phyloP scores from a whole-genome alignment of 2,113 vertebrate species.

The Calyptomena viridis region DNA sequence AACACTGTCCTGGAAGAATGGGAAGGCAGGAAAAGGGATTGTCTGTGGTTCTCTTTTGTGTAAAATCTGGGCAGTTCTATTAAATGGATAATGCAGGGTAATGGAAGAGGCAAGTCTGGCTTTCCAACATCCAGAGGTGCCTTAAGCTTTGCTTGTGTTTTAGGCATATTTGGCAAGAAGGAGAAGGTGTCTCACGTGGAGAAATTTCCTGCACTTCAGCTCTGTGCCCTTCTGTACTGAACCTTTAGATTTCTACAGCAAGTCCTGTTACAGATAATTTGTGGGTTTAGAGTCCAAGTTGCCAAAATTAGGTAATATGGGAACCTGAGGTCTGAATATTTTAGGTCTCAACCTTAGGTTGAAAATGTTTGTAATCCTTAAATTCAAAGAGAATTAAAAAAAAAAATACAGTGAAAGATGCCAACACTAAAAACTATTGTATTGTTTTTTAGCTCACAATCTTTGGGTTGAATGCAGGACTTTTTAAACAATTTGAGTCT shows the following conservation, averaged over 20 bases:
- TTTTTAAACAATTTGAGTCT: background rate
- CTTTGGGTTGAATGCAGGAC: background rate
- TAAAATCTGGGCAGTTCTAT: background rate
- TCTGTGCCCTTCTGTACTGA: background rate
- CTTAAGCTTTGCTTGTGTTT: background rate
- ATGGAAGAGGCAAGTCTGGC: background rate
- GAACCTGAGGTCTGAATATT: background rate
- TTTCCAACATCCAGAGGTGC: background rate
- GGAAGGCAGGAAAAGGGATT: background rate
- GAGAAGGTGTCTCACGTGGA: background rate
- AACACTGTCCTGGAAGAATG: background rate
- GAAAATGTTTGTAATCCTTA: background rate
- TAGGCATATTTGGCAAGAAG: background rate
- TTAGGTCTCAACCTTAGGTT: background rate
- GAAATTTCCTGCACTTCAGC: background rate
- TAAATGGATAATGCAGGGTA: background rate
- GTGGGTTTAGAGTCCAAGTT: background rate
- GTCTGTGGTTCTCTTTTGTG: background rate
- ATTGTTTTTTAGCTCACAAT: background rate
- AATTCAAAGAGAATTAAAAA: background rate
- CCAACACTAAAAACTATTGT: background rate
- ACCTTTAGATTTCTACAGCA: background rate
- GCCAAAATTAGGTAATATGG: background rate
- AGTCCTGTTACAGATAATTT: background rate
- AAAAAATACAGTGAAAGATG: background rate